These are phyloP conservation scores for Meiosimyza platycephala DNA, from an alignment of 2,888 invertebrate species.

Conservation along the genomic window DNA sequence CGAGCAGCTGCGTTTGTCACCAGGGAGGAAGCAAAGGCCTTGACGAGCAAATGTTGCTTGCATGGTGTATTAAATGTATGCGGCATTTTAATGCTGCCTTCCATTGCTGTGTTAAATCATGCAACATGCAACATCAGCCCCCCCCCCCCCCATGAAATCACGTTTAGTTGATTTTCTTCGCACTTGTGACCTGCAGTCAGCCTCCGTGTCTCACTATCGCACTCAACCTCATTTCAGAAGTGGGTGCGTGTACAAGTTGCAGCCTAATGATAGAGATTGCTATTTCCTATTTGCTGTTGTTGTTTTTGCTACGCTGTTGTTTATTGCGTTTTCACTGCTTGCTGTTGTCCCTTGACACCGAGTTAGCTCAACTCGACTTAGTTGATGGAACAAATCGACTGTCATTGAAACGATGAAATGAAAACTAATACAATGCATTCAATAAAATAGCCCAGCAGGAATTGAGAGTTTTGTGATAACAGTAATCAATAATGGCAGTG, in stretches of 20 bases:
- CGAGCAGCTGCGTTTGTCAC: not conserved
- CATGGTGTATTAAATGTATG: constrained; percentile 12
- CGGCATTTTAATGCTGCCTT: not conserved
- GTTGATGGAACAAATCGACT: constrained; percentile 10
- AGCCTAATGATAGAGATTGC: constrained; percentile 19
- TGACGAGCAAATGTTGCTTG: constrained; percentile 5
- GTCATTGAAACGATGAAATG: not conserved
- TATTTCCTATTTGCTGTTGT: constrained; percentile 25
- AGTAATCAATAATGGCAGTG: too few relatives aligned
- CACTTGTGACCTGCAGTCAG: constrained; percentile 19
- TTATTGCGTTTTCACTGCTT: constrained; percentile 2
- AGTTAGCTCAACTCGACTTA: too few relatives aligned
- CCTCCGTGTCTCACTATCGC: not conserved
- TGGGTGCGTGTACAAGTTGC: constrained; percentile 8
- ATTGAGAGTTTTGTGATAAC: too few relatives aligned
- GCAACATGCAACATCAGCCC: too few relatives aligned
- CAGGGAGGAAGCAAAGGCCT: not conserved
- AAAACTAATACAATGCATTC: not conserved
- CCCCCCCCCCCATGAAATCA: too few relatives aligned
- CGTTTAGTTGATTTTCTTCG: too few relatives aligned
- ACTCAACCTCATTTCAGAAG: constrained; percentile 10
- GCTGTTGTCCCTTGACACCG: too few relatives aligned
- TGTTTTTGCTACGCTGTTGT: constrained; percentile 1
- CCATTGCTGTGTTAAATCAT: not conserved
- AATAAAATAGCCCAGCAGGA: too few relatives aligned